Conservation (phyloP, 2,888 invertebrate species). For the Nezara viridula region DNA sequence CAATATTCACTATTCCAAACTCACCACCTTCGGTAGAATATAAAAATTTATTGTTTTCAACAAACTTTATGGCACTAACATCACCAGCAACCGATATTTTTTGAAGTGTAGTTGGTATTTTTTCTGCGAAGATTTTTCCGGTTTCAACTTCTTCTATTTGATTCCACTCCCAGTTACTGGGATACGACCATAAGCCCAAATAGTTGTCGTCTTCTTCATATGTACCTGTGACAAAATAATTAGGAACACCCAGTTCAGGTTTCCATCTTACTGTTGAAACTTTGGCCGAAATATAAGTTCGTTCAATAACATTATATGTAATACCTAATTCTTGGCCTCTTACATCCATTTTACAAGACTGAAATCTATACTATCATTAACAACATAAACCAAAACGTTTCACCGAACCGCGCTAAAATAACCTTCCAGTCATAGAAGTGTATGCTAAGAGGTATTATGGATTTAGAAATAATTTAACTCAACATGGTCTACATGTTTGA, state of each 20-base stretch:
- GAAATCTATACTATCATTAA: not conserved
- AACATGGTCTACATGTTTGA: not conserved
- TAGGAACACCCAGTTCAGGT: constrained; percentile 53
- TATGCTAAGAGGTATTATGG: not conserved
- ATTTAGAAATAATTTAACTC: not conserved
- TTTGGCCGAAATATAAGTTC: constrained; percentile 52
- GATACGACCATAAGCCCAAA: constrained; percentile 59
- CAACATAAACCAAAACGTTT: not conserved
- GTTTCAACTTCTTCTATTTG: constrained; percentile 47
- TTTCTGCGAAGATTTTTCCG: constrained; percentile 15
- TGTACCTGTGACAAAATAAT: constrained; percentile 59
- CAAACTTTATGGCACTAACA: constrained; percentile 61
- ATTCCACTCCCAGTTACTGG: constrained; percentile 48
- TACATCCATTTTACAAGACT: not conserved
- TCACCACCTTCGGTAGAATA: constrained; percentile 60
- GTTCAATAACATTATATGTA: constrained; percentile 51
- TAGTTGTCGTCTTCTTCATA: constrained; percentile 60
- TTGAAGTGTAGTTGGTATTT: constrained; percentile 45
- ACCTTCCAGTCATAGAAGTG: not conserved
- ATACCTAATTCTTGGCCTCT: not conserved
- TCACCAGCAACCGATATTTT: constrained; percentile 59
- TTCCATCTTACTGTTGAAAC: constrained; percentile 54
- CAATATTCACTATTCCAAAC: constrained; percentile 41
- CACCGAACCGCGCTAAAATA: constrained; percentile 7
- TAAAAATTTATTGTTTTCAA: constrained; percentile 58